Base-by-base conservation (phyloP, 1,140 invertebrate genomes). In the Zaprionus inermis region DNA sequence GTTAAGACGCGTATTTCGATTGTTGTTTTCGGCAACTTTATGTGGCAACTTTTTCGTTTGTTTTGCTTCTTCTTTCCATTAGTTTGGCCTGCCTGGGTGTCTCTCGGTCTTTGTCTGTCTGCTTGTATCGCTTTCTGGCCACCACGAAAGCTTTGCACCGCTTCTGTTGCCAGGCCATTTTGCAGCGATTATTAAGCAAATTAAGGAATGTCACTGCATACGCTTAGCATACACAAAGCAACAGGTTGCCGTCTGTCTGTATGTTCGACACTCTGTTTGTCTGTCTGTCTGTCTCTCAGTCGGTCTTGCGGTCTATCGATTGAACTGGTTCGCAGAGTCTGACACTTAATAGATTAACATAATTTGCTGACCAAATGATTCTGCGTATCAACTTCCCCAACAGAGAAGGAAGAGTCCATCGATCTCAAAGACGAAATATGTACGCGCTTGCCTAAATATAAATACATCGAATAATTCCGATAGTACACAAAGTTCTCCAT, bases 181-280 rank as follows among this genome's bases (percentile, higher is more conserved):
- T 76, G 75, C 83, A 65, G 79, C 41, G 82, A 86, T 88, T 86
- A 86, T 86, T 88, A 86, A 78, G 82, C 84, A 88, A 88, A 88
- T 88, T 80, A 78, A 88, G 71, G 80, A 84, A 89, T 88, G 80
- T 81, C 84, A 88, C 72, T 80, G 84, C 78, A 89, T 83, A 80
- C 28, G 77, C 64, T 88, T 88, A 84, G 84, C 84, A 88, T 88
- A 89, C 73, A 78, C 85, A 81, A 59, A 59, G 78, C 84, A 89
- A 88, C 84, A 89, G 84, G 84, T 88, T 88, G 79, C 69, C 56
- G 6, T 14, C 38, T 20, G n/a, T 49, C 28, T 55, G 30, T 36
- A n/a, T 20, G 1, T 36, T 9, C 18, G 76, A 69, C 41, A 51
- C 9, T 5, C 30, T 34, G 54, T 34, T 30, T 34, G 3, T 30